Base-by-base conservation (phyloP, 2,888 invertebrate genomes). In the Trichopoda pennipes region DNA sequence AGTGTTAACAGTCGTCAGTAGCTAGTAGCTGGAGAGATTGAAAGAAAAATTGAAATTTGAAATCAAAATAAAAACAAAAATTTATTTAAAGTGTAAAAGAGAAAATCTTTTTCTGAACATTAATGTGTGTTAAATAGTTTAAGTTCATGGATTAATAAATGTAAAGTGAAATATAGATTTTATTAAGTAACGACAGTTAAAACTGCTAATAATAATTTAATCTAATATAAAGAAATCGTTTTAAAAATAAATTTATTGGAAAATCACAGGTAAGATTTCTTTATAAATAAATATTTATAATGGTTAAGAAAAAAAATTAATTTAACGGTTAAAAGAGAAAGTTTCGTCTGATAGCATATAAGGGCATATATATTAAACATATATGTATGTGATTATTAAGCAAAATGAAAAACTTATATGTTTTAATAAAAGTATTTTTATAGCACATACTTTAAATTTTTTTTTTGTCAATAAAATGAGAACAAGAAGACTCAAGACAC, bases 271-370 rank as follows among this genome's bases (percentile, higher is more conserved):
- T 82, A 82, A 79, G 81, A 69, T 75, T 49, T 49, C 3, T 49
- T n/a, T 38, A 12, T 10, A 38, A 12, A 38, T 38, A 0, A 19
- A n/a, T 1, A 14, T 49, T 49, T 44, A 44, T n/a, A n/a, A n/a
- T n/a, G n/a, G n/a, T 9, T 6, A 3, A 16, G n/a, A 44, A 3
- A 44, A 44, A 16, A 44, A 44, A n/a, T 9, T 44, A 44, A 55
- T 38, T 19, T 12, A 82, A 82, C 70, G 12, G 75, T 75, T 79
- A 79, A 82, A 78, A 82, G 81, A 82, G 81, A 82, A 82, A 82
- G 81, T 82, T 82, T 63, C 12, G 4, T 35, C 10, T 12, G 32
- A 55, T 17, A 23, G 3, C 58, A 44, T 64, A 68, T 23, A 56
- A 58, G 47, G 61, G 17, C 28, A 61, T 8, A 35, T 16, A 35